Evolutionary conservation across 2,888 invertebrate species (phyloP).

Genomic region (Lasioglossum villosulum): DNA sequence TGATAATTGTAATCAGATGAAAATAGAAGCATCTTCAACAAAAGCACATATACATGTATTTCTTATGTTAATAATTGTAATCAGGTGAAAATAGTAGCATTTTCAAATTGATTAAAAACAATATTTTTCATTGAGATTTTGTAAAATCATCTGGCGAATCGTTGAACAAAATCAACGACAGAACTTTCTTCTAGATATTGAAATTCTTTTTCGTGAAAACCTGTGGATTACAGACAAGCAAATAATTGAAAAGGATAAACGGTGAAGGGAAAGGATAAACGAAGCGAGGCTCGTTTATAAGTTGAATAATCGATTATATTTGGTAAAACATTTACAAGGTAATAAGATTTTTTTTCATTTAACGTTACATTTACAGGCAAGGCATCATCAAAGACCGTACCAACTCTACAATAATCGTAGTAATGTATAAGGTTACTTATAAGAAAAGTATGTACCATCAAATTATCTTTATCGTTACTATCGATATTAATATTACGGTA

Average conservation of each 20-base stretch:
- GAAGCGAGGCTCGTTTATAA: slow-evolving; percentile 62
- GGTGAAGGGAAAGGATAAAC: not conserved
- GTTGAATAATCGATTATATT: slow-evolving; percentile 84
- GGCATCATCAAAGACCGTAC: slow-evolving; percentile 84
- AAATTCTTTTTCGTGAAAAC: not conserved
- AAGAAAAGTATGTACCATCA: slow-evolving; percentile 83
- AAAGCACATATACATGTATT: no score
- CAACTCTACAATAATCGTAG: slow-evolving; percentile 81
- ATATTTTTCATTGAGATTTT: not conserved
- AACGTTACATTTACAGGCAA: slow-evolving; percentile 84
- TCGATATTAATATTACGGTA: slow-evolving; percentile 78
- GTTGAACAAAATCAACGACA: not conserved
- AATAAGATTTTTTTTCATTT: slow-evolving; percentile 82
- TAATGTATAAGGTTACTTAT: slow-evolving; percentile 82
- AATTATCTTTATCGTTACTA: slow-evolving; percentile 81
- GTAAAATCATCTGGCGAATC: not conserved
- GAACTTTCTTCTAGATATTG: not conserved
- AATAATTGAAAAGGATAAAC: not conserved
- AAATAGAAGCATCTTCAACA: not conserved
- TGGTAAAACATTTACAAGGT: slow-evolving; percentile 85
- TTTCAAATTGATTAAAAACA: not conserved
- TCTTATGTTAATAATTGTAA: not conserved
- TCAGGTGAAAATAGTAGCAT: not conserved
- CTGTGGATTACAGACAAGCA: not conserved
- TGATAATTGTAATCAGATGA: not conserved